Evolutionary conservation across 2,888 invertebrate genomes (phyloP).

Genomic region (Petrolisthes manimaculis): DNA sequence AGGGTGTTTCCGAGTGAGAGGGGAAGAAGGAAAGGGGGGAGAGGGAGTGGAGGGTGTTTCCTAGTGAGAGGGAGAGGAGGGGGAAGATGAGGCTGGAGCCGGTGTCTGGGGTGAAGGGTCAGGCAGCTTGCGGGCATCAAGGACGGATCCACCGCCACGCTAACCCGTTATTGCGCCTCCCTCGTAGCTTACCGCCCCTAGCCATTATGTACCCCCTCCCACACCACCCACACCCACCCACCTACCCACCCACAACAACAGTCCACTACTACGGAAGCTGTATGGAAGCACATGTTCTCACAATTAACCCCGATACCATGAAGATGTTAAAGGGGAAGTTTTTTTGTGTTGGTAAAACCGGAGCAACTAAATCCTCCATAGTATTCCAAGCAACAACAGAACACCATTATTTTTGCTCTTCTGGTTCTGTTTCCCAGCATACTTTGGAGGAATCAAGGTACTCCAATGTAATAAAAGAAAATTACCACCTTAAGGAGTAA

Average conservation of each 20-base stretch:
- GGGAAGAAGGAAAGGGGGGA: background rate
- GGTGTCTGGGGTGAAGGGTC: slow-evolving; percentile 45
- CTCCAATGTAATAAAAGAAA: too few species aligned
- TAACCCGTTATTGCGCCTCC: slow-evolving; percentile 28
- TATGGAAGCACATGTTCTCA: too few species aligned
- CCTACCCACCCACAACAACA: background rate
- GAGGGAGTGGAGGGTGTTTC: slow-evolving; percentile 24
- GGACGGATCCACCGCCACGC: slow-evolving; percentile 40
- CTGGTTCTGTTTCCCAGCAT: too few species aligned
- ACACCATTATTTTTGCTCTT: too few species aligned
- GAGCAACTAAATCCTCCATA: too few species aligned
- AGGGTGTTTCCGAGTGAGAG: background rate
- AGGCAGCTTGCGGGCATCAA: slow-evolving; percentile 50
- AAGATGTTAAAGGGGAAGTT: too few species aligned
- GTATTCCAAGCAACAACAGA: too few species aligned
- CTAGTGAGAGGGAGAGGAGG: slow-evolving; percentile 20
- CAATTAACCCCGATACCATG: too few species aligned
- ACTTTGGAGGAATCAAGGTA: too few species aligned
- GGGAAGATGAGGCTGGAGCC: slow-evolving; percentile 36
- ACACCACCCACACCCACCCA: background rate
- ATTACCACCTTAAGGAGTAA: too few species aligned
- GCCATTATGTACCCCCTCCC: background rate
- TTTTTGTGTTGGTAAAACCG: too few species aligned
- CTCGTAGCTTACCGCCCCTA: slow-evolving; percentile 21
- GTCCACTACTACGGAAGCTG: too few species aligned